A percentile compares a stretch with the other conserved stretches of the same genome.
Evolutionary conservation across 2,797 vertebrate genomes (phyloP).

Genomic region (Acridotheres tristis): DNA sequence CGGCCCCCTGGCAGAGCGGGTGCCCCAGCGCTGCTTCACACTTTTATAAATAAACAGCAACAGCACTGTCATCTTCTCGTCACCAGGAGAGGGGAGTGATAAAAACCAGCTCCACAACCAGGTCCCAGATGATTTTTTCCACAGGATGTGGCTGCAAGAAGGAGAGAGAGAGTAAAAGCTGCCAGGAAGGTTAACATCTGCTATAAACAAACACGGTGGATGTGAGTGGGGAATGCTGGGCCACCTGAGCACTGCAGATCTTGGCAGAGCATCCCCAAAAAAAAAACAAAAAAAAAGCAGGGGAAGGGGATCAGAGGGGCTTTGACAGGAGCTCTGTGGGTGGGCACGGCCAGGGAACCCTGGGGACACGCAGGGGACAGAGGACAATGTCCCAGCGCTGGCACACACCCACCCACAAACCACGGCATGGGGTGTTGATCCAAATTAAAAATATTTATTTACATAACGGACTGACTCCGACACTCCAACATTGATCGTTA

Average conservation of each 20-base stretch:
- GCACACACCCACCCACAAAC: no score
- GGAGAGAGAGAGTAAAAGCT: neutral
- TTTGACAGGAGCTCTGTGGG: rapidly evolving
- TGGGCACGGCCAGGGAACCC: neutral
- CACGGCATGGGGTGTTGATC: rapidly evolving
- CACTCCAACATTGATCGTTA: rapidly evolving
- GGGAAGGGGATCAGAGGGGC: rapidly evolving
- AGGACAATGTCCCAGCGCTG: rapidly evolving
- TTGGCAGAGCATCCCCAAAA: neutral
- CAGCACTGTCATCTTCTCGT: neutral
- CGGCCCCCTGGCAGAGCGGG: neutral
- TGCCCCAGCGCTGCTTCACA: rapidly evolving
- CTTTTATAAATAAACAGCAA: neutral
- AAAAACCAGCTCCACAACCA: neutral
- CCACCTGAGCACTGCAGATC: neutral
- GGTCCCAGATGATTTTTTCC: neutral
- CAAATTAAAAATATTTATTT: no score
- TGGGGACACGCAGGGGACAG: rapidly evolving
- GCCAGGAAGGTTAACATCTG: neutral
- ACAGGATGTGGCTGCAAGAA: neutral
- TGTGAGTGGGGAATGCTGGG: rapidly evolving
- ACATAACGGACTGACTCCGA: rapidly evolving
- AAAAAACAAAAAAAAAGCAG: neutral
- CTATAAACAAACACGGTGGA: neutral
- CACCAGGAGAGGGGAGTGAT: neutral